Evolutionary conservation across 2,113 vertebrate species (phyloP), one percentile per base, ranked within the genome.

Genomic region (Pampusana beccarii): DNA sequence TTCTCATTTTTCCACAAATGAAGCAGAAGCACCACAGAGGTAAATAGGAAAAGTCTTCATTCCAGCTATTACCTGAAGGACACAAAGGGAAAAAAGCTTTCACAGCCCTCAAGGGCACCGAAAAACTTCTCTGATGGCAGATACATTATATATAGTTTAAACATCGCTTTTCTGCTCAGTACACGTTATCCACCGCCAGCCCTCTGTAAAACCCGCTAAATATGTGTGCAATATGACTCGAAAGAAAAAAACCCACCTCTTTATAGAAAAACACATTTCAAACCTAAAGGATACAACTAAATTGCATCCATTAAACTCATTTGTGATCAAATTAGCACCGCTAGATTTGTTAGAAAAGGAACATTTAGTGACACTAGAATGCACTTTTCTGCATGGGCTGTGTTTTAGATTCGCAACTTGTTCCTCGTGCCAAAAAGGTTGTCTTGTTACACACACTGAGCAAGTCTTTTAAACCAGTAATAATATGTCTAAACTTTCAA

Each of bases 171-270:
- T 77, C 66, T 82, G 50, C 44, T 72, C 40, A 7, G 25, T 28
- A 38, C 10, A 4, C 61, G 44, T 71, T 81, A 73, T 29, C 72
- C 58, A 11, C 70, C 74, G 40, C 40, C 88, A 83, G 51, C 19
- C 56, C 61, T 10, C 33, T 17, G 36, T 48, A 57, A 81, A 88
- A 96, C 48, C 23, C 53, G 65, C 36, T 40, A 6, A 0, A 2
- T 6, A 73, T 1, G 2, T 24, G 34, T 28, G 23, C 3, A 12
- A 18, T 19, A 64, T 3, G 40, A 62, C 78, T 71, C 85, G 79
- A 94, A 90, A 84, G 36, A 89, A 46, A 89, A 91, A 93, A 88
- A 94, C 71, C 71, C 62, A 78, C 12, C n/a, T 85, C 54, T 46
- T 88, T 26, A 70, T 3, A 75, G 65, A 72, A 93, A 66, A 85